Percentiles rank a stretch among this genome's conserved stretches.
Evolutionary conservation across 2,888 invertebrate genomes (phyloP).

Genomic region (Erebia palarica): DNA sequence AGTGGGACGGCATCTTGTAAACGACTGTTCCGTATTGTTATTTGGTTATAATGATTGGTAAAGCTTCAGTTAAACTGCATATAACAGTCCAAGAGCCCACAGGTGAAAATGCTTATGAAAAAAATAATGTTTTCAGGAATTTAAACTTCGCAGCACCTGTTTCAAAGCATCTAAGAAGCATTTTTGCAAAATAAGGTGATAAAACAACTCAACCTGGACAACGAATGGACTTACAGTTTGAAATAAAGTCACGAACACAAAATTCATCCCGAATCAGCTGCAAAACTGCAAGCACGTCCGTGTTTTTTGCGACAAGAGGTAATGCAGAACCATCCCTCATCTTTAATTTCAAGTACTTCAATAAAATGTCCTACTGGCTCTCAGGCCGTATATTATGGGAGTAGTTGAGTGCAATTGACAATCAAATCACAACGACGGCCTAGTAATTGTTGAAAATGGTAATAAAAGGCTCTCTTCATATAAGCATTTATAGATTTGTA

Average conservation of each 20-base stretch:
- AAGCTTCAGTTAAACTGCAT: background rate
- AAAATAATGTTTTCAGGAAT: too few relatives aligned
- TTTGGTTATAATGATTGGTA: background rate
- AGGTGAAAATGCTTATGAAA: background rate
- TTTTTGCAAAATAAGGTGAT: too few relatives aligned
- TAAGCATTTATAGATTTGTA: conserved; percentile 3
- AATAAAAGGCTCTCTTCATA: conserved; percentile 23
- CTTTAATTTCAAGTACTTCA: too few relatives aligned
- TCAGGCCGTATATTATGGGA: conserved; percentile 5
- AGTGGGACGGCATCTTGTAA: conserved; percentile 14
- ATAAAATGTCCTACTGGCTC: background rate
- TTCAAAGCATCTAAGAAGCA: too few relatives aligned
- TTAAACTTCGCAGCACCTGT: too few relatives aligned
- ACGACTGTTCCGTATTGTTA: background rate
- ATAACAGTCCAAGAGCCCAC: background rate
- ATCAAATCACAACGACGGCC: conserved; percentile 22
- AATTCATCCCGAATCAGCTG: too few relatives aligned
- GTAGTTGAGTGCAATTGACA: conserved; percentile 21
- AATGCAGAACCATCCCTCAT: too few relatives aligned
- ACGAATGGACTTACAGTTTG: too few relatives aligned
- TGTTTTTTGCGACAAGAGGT: too few relatives aligned
- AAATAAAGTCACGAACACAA: too few relatives aligned
- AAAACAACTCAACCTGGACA: too few relatives aligned
- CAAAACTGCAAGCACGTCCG: too few relatives aligned
- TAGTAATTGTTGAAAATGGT: conserved; percentile 21